phyloP scores from a whole-genome alignment of 2,888 invertebrate species.

The Criorhina ranunculi region DNA sequence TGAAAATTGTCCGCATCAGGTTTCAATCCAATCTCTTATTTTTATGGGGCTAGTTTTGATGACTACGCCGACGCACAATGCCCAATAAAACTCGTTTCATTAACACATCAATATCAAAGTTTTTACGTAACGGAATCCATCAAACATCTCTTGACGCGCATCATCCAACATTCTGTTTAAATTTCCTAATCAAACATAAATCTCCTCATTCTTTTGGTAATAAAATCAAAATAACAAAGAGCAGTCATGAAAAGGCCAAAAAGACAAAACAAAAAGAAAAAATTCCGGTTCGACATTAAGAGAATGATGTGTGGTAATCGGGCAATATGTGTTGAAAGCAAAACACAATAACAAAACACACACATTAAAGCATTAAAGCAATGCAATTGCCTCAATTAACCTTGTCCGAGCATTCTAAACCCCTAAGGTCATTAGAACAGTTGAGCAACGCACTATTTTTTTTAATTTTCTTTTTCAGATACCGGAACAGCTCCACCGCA shows the following conservation, averaged over 20 bases:
- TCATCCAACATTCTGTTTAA: slow-evolving; percentile 41
- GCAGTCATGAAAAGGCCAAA: slow-evolving; percentile 33
- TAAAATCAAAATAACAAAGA: slow-evolving; percentile 64
- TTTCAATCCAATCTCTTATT: background rate
- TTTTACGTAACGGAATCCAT: slow-evolving; percentile 64
- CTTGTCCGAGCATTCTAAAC: slow-evolving; percentile 66
- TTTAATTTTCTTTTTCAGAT: slow-evolving; percentile 88
- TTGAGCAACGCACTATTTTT: slow-evolving; percentile 64
- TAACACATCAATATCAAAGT: slow-evolving; percentile 47
- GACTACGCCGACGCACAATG: slow-evolving; percentile 11
- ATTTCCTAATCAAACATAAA: slow-evolving; percentile 62
- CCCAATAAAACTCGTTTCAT: slow-evolving; percentile 15
- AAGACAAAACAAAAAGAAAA: slow-evolving; percentile 1
- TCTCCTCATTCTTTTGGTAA: slow-evolving; percentile 42
- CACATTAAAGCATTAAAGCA: slow-evolving; percentile 36
- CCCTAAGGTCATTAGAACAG: slow-evolving; percentile 75
- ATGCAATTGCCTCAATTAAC: slow-evolving; percentile 71
- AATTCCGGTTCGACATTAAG: slow-evolving; percentile 56
- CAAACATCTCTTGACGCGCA: slow-evolving; percentile 44
- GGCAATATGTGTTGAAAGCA: slow-evolving; percentile 52
- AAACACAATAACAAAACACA: slow-evolving; percentile 29
- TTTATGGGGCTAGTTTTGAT: background rate
- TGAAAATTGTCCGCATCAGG: background rate
- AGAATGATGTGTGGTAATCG: slow-evolving; percentile 58
- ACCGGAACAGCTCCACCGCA: slow-evolving; percentile 95